Base-by-base conservation (phyloP, 2,888 invertebrate species). In the Exephanes ischioxanthus region DNA sequence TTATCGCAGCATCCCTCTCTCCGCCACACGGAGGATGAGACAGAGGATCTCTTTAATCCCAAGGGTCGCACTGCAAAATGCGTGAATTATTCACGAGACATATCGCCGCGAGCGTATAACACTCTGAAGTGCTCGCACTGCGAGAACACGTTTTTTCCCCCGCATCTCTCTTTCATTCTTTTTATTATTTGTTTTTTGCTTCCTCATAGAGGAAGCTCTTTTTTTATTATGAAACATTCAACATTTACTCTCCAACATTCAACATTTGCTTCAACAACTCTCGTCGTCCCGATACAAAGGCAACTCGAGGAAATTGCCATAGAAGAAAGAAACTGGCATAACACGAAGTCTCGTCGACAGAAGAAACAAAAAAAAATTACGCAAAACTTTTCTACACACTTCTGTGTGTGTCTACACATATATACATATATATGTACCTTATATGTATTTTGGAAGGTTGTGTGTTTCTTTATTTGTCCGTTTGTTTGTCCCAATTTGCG, bases 21-120 rank as follows among this genome's bases (percentile, higher is more conserved):
- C 67, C 67, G 72, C 51, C 55, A 4, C 58, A 58, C 71, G 80
- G 58, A 9, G 58, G 9, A 3, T 9, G 55, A 19, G 26, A 11
- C 14, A 14, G 58, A 14, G 19, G 58, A 58, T 26, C 84, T 80
- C 72, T 84, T 84, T 67, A 53, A 71, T 77, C 72, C 80, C 72
- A 68, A 80, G 80, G 84, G 80, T 85, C 68, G 73, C 66, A 79
- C 58, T 11, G 58, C 70, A 78, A 70, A 78, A 85, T 85, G 78
- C 78, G 85, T 85, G 85, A 81, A 85, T 85, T 81, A 85, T 85
- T 68, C 75, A 81, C 85, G 81, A 85, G 81, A 75, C 55, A 76
- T 78, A 61, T 68, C 55, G 68, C 73, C 55, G 68, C 45, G 48
- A 70, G 63, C 81, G 78, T 48, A 58, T 70, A 85, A 78, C 84